phyloP scores from a whole-genome alignment of 2,888 invertebrate genomes.

The Sinodicranocentrus sp. region DNA sequence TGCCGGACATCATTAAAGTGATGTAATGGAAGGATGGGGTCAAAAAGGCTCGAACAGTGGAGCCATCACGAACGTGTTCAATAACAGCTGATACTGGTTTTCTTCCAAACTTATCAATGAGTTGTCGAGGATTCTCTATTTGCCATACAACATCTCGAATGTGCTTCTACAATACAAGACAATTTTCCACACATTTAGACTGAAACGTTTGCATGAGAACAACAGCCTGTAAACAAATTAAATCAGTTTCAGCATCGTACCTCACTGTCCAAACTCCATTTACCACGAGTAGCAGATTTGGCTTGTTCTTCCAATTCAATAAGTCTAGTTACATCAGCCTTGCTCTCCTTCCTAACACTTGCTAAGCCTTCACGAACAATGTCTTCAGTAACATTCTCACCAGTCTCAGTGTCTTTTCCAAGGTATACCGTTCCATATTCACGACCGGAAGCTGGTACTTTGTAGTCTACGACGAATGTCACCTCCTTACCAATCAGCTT shows the following conservation, averaged over 20 bases:
- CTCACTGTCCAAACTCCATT: constrained; percentile 82
- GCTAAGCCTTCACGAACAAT: constrained; percentile 94
- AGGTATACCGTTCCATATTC: constrained; percentile 93
- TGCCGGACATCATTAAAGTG: constrained; percentile 97
- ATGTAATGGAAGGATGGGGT: constrained; percentile 94
- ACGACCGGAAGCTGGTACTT: constrained; percentile 86
- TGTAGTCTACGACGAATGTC: constrained; percentile 82
- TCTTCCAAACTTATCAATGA: constrained; percentile 91
- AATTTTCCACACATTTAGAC: background rate
- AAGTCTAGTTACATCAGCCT: constrained; percentile 85
- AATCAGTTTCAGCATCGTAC: constrained; percentile 66
- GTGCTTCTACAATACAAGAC: constrained; percentile 83
- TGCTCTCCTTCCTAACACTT: constrained; percentile 86
- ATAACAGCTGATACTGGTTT: constrained; percentile 95
- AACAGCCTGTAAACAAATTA: too few relatives aligned
- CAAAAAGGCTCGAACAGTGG: constrained; percentile 94
- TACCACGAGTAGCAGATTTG: constrained; percentile 91
- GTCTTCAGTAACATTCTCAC: constrained; percentile 92
- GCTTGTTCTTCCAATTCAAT: constrained; percentile 94
- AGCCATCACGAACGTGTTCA: constrained; percentile 98
- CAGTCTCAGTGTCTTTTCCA: constrained; percentile 85
- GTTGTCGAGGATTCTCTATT: constrained; percentile 89
- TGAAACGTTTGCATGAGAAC: background rate
- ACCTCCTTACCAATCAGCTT: constrained; percentile 95
- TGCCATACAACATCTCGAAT: constrained; percentile 93